phyloP scores from a whole-genome alignment of 2,888 invertebrate genomes.

The Orthonychiurus folsomi region DNA sequence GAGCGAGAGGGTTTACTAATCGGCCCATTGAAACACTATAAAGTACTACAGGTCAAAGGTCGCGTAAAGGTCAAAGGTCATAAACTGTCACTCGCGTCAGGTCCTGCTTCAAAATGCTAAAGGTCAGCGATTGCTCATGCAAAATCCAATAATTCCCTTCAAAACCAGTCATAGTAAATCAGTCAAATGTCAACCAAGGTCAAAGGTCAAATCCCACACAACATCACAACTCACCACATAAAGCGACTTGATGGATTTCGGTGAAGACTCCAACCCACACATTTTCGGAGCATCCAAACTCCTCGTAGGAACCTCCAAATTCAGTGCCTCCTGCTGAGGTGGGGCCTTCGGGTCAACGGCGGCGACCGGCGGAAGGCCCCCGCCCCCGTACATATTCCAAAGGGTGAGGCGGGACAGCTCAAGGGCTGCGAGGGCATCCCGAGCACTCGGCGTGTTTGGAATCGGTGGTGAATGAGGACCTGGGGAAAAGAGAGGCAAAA shows the following conservation, averaged over 20 bases:
- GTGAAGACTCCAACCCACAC: constrained; percentile 21
- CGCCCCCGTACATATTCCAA: constrained; percentile 66
- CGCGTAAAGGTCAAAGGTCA: too few relatives aligned
- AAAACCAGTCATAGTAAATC: too few relatives aligned
- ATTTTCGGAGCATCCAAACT: constrained; percentile 40
- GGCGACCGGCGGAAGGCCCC: constrained; percentile 24
- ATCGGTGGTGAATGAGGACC: constrained; percentile 41
- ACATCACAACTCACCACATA: neutral
- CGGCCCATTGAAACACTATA: too few relatives aligned
- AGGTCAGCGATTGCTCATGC: too few relatives aligned
- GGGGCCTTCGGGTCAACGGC: constrained; percentile 46
- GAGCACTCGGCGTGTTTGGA: constrained; percentile 37
- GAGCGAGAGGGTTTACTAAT: too few relatives aligned
- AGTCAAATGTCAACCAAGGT: too few relatives aligned
- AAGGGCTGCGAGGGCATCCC: constrained; percentile 54
- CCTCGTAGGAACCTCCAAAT: constrained; percentile 52
- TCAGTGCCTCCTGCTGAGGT: constrained; percentile 70
- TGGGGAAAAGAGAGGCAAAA: constrained; percentile 11
- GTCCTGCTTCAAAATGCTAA: too few relatives aligned
- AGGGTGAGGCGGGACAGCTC: constrained; percentile 70
- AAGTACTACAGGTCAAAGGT: too few relatives aligned
- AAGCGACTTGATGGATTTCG: constrained; percentile 30
- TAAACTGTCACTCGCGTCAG: too few relatives aligned
- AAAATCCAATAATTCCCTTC: too few relatives aligned
- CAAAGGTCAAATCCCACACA: too few relatives aligned